phyloP scores from a whole-genome alignment of 2,797 vertebrate genomes.

The Myiotriccus ornatus region DNA sequence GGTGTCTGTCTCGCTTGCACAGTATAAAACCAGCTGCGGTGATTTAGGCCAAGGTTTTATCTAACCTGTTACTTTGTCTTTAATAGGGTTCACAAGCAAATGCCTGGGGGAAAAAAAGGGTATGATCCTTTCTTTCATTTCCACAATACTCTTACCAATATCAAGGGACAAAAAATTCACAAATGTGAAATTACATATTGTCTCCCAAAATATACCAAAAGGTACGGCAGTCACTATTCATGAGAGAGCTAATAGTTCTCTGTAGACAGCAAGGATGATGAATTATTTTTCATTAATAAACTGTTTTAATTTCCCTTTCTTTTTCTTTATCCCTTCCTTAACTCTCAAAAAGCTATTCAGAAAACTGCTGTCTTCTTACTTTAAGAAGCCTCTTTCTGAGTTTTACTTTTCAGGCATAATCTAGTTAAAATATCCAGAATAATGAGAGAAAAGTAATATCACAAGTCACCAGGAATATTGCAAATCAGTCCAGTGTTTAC shows the following conservation, averaged over 20 bases:
- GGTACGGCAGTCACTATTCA: neutral
- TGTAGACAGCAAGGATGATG: neutral
- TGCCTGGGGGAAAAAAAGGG: neutral
- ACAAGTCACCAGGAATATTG: neutral
- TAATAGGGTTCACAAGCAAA: neutral
- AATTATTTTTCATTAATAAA: constrained; percentile 10
- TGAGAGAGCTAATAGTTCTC: neutral
- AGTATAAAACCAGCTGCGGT: neutral
- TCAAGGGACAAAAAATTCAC: neutral
- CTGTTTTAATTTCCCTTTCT: neutral
- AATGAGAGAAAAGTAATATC: neutral
- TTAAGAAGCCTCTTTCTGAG: neutral
- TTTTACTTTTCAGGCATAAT: neutral
- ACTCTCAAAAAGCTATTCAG: neutral
- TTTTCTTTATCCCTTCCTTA: constrained; percentile 12
- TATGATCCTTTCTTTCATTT: neutral
- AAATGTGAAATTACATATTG: neutral
- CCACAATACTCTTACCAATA: neutral
- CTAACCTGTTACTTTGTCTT: neutral
- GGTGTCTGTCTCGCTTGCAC: neutral
- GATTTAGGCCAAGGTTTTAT: neutral
- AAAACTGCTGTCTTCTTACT: neutral
- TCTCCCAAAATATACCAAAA: constrained; percentile 21
- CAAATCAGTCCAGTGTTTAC: fast-evolving
- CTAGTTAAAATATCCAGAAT: neutral